Evolutionary conservation across 2,113 vertebrate species (phyloP), one percentile per base, ranked within the genome.

Genomic region (Platysternon megacephalum): DNA sequence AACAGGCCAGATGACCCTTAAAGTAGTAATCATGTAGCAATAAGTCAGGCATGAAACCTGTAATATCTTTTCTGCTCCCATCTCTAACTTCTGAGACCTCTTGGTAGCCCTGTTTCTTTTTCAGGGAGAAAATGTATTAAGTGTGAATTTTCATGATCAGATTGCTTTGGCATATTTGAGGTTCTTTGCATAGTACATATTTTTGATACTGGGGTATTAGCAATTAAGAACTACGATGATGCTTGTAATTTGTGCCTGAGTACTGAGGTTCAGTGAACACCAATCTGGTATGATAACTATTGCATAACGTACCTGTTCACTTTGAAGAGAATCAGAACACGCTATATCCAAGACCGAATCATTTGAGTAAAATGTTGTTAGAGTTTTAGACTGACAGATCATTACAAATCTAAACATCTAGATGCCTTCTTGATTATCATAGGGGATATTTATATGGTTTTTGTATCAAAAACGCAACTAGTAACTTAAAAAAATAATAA

Each of bases 191-290:
- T 86, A 95, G 85, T 91, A 96, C 17, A 86, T 98, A 97, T 98
- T 98, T 98, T 98, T 98, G 82, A 98, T 98, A 98, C 90, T 44
- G 91, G 86, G 68, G 89, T 96, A 87, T 90, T 96, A 93, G 89
- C 85, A 88, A 78, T 90, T 97, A 96, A 97, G 76, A 95, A 97
- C 78, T 97, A 91, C 98, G 86, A 91, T 88, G 85, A 81, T 89
- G 90, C 82, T 84, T 85, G 88, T 85, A 51, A 93, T 95, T 96
- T 95, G 83, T 97, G 92, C 32, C 81, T 84, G 89, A 82, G 82
- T 82, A 78, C 16, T 46, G 51, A 78, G 32, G 52, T 91, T 93
- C 82, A 6, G 44, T 0, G 0, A 91, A 90, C 79, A 44, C 4
- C 16, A 0, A 51, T 55, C 86, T 82, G 44, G 61, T 88, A 91